Evolutionary conservation across 64 coral and sea anemone genomes (phyloP).

Genomic region (Pocillopora damicornis): DNA sequence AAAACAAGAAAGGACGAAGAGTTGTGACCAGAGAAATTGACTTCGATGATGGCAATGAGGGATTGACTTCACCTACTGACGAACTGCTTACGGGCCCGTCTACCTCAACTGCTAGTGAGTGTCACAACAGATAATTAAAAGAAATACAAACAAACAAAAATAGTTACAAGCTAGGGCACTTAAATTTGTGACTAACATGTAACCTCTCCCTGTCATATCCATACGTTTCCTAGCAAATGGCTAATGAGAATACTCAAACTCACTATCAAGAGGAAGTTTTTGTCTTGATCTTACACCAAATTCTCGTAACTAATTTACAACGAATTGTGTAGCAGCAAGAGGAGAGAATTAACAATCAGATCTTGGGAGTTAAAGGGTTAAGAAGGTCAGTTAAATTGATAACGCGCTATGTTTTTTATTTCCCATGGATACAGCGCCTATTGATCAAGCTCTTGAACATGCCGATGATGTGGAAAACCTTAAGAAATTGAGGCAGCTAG

Average conservation of each 20-base stretch:
- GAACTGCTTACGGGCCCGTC: neutral
- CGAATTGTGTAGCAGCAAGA: no score
- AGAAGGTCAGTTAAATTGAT: neutral
- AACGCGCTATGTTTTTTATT: neutral
- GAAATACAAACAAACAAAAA: no score
- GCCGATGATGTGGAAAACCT: conserved; percentile 45
- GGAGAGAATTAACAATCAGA: no score
- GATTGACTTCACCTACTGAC: neutral
- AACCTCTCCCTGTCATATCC: neutral
- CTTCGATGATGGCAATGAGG: conserved; percentile 12
- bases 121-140: no score
- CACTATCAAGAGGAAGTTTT: neutral
- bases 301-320: no score
- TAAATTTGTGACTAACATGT: neutral
- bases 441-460: conserved; percentile 38
- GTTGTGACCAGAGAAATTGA: conserved; percentile 25
- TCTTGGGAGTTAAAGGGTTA: no score
- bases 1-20: neutral
- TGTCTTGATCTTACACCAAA: neutral
- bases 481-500: conserved; percentile 35
- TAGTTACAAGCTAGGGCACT: neutral
- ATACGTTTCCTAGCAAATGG: no score
- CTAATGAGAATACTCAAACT: no score
- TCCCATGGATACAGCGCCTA: conserved; percentile 6
- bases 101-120: conserved; percentile 12